phyloP scores from a whole-genome alignment of 1,140 invertebrate species.

The Drosophila grimshawi region DNA sequence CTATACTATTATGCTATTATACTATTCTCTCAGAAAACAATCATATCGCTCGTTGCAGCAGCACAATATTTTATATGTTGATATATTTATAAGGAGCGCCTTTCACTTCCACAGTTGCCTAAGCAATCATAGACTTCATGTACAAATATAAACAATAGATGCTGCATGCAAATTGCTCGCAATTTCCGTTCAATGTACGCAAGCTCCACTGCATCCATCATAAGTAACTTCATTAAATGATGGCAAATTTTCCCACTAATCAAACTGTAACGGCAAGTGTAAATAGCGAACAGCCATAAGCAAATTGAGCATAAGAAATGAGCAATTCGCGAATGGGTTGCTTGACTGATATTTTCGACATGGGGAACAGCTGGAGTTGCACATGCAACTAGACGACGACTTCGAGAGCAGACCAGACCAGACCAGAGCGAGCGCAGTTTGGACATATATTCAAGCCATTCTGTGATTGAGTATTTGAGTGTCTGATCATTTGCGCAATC shows the following conservation, averaged over 20 bases:
- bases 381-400: conserved; percentile 20
- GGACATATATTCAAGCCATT: conserved; percentile 3
- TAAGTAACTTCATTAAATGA: conserved; percentile 80
- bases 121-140: not conserved
- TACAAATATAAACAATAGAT: conserved; percentile 36
- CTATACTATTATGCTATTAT: no score
- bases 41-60: no score
- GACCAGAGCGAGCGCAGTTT: not conserved
- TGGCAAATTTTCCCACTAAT: conserved; percentile 79
- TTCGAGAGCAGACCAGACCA: not conserved
- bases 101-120: conserved; percentile 48
- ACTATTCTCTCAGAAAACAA: no score
- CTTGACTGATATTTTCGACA: conserved; percentile 31
- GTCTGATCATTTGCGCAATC: conserved; percentile 30
- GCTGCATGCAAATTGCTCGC: conserved; percentile 76
- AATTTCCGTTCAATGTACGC: conserved; percentile 75
- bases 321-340: conserved; percentile 49
- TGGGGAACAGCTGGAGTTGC: conserved; percentile 8
- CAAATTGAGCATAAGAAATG: conserved; percentile 57
- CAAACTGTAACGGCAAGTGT: conserved; percentile 50
- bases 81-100: conserved; percentile 23
- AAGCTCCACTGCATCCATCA: conserved; percentile 54
- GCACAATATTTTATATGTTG: no score
- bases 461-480: conserved; percentile 6
- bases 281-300: conserved; percentile 43